phyloP scores from a whole-genome alignment of 2,888 invertebrate genomes.

The Chloroclystis v-ata region DNA sequence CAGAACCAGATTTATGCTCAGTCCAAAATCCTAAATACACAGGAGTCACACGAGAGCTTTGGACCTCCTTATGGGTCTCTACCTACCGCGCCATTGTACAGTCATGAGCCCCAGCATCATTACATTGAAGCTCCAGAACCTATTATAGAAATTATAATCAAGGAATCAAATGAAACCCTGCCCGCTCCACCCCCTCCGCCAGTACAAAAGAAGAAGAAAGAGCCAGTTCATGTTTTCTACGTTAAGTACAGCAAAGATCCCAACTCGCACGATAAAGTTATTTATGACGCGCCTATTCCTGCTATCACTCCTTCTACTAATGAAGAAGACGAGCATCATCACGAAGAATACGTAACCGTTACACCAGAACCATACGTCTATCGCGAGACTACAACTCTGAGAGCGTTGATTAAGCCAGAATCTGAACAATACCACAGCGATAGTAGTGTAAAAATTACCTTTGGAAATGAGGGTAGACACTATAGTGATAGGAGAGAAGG shows the following conservation, averaged over 20 bases:
- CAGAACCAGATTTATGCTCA: conserved; percentile 72
- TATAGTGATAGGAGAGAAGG: conserved; percentile 60
- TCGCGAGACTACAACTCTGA: conserved; percentile 85
- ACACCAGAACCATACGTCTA: conserved; percentile 76
- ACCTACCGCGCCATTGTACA: conserved; percentile 70
- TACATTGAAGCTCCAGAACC: conserved; percentile 90
- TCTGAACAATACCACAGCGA: conserved; percentile 90
- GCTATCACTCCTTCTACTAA: conserved; percentile 85
- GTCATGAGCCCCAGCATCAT: conserved; percentile 66
- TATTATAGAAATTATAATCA: conserved; percentile 94
- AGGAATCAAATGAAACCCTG: conserved; percentile 90
- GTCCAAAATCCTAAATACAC: conserved; percentile 64
- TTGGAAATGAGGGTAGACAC: conserved; percentile 82
- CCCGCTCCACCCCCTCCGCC: conserved; percentile 80
- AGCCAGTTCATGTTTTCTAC: conserved; percentile 93
- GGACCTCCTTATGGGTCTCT: conserved; percentile 68
- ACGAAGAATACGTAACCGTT: conserved; percentile 77
- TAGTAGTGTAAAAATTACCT: conserved; percentile 89
- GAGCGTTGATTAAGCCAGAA: conserved; percentile 91
- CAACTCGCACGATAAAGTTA: conserved; percentile 82
- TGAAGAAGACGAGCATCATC: conserved; percentile 69
- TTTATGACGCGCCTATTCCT: conserved; percentile 88
- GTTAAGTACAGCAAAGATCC: conserved; percentile 94
- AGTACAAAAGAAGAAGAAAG: conserved; percentile 79
- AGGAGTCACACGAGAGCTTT: conserved; percentile 66